Evolutionary conservation across 2,797 vertebrate genomes (phyloP), one percentile per base, ranked within the genome.

Genomic region (Enteromius treurensis): DNA sequence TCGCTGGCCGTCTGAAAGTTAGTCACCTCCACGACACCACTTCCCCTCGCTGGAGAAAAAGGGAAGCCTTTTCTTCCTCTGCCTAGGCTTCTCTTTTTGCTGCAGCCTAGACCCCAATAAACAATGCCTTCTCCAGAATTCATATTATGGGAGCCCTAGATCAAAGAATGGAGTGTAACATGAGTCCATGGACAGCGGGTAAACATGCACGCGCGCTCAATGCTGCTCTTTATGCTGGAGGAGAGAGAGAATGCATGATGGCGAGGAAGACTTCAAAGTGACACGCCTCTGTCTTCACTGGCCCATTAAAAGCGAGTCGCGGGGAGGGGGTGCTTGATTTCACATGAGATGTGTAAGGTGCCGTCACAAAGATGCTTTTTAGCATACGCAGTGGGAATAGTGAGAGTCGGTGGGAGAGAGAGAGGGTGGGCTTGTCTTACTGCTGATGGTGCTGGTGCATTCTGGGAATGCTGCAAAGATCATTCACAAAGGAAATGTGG

Each of bases 291-390:
- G 90, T 90, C 92, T 89, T 93, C 93, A 92, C 89, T 93, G 90
- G 92, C 87, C 92, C 86, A 86, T 85, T 87, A 82, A 90, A 78
- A 79, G 45, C 69, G 32, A 79, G 77, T 65, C 53, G 29, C 62
- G 68, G 32, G 37, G 26, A 29, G 29, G 21, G 69, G 67, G 79
- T 73, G 88, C 86, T 86, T 92, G 93, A 94, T 95, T 93, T 94
- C 93, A 91, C 93, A 93, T 91, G 90, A 93, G 93, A 94, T 95
- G 92, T 70, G 84, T 68, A 85, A 89, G 83, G 89, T 85, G 88
- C 85, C 84, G 45, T 90, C 79, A 94, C 92, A 94, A 93, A 92
- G 93, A 91, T 89, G 65, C 88, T 87, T 89, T 93, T 92, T 88
- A 91, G 83, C 29, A 29, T 81, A 80, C 42, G 70, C 60, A 58